Base-by-base conservation (phyloP, 2,113 vertebrate genomes). In the Rhabdornis inornatus region DNA sequence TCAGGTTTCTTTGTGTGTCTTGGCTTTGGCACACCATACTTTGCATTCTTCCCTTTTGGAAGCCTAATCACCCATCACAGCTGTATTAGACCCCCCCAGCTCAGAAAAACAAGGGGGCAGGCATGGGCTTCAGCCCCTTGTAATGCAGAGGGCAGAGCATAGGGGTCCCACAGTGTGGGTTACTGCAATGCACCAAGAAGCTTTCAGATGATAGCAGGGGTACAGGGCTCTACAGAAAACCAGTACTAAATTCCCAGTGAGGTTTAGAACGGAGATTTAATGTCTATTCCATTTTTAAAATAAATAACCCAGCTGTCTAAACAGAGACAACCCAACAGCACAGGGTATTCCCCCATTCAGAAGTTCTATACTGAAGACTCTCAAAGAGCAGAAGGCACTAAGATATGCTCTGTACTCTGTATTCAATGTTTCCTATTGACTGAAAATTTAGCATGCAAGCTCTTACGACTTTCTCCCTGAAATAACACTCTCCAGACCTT, bases 131-230 rank as follows among this genome's bases (percentile, higher is more conserved):
- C 47, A 45, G 4, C 18, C 22, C 25, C 40, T 14, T 25, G 24
- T 2, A 23, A 15, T 15, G 30, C 18, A 57, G 45, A 40, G 16
- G 15, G 22, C 28, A 74, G 25, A 84, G 33, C 11, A 10, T 33
- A 22, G 0, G 0, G 22, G 15, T 57, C 23, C 39, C 56, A 13
- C 42, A 27, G 13, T 1, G 7, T 11, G 31, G 4, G 31, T 39
- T 21, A 42, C 28, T 10, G 33, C 15, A 31, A 28, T 1, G 15
- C 39, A 42, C 15, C 31, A 27, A 8, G 18, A 61, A 66, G 25
- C 4, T 66, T 55, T 71, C 65, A 55, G 66, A 13, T 15, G 7
- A 28, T 0, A 75, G 33, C 39, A 66, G 42, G 49, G 13, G 13
- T 31, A 49, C 5, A 61, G 25, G 55, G 12, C 10, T 49, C 42